Percentiles rank a stretch among this genome's conserved stretches.
Evolutionary conservation across 2,113 vertebrate genomes (phyloP).

Genomic region (Bambusicola thoracicus): DNA sequence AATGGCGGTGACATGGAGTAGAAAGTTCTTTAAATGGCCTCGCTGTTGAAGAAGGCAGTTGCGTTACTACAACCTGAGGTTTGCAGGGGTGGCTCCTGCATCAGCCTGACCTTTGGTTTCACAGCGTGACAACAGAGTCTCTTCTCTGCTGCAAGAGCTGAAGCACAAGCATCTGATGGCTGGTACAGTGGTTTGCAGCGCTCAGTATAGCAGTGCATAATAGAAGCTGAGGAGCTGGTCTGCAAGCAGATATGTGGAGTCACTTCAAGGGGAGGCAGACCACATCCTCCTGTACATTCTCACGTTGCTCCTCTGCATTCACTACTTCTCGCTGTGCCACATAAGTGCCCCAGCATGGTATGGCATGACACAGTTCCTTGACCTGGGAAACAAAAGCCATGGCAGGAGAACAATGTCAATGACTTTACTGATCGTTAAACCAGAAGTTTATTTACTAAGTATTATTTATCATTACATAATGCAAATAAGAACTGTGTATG

Average conservation of each 20-base stretch:
- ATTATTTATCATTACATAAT: not conserved
- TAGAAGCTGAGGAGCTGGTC: not conserved
- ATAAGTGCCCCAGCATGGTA: not conserved
- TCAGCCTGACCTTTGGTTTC: not conserved
- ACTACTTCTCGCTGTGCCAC: not conserved
- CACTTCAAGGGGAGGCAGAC: not conserved
- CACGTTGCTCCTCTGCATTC: not conserved
- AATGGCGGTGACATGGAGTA: not conserved
- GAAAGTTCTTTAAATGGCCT: not conserved
- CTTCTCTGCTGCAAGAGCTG: not conserved
- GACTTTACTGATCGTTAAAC: not conserved
- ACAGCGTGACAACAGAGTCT: not conserved
- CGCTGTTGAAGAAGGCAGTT: not conserved
- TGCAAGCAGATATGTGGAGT: not conserved
- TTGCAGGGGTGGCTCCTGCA: not conserved
- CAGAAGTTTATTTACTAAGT: too few relatives aligned
- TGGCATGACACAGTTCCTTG: not conserved
- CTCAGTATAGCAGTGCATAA: rapidly evolving
- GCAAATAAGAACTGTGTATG: not conserved
- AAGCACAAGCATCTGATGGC: not conserved
- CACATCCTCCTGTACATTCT: not conserved
- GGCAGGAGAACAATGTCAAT: not conserved
- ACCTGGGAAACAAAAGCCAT: not conserved
- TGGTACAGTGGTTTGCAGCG: not conserved
- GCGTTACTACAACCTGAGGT: not conserved